Conservation (phyloP, 2,888 invertebrate species). For the Brenthis daphne region DNA sequence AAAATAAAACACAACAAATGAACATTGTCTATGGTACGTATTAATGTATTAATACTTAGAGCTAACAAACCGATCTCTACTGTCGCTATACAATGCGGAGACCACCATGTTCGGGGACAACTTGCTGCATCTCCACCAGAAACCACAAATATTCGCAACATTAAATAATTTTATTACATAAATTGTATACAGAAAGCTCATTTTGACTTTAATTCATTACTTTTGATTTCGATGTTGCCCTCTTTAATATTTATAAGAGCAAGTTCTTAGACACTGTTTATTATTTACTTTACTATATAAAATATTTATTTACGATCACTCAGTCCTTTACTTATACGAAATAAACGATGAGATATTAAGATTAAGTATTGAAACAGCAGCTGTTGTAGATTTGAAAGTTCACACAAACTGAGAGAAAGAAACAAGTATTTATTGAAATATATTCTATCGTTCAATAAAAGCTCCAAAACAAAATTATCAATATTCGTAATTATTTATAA, state of each 20-base stretch:
- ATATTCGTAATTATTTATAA: too few relatives aligned
- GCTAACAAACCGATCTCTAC: constrained; percentile 55
- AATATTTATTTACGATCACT: constrained; percentile 47
- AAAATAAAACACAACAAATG: constrained; percentile 60
- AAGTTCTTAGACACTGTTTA: constrained; percentile 1
- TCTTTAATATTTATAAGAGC: constrained; percentile 3
- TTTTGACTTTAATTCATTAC: constrained; percentile 3
- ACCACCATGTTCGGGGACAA: not conserved
- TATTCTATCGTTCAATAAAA: too few relatives aligned
- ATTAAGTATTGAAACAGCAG: constrained; percentile 24
- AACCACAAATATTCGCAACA: not conserved
- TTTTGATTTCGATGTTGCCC: not conserved
- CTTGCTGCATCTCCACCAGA: not conserved
- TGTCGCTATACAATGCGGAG: constrained; percentile 52
- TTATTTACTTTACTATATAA: constrained; percentile 9
- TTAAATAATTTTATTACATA: not conserved
- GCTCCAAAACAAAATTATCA: too few relatives aligned
- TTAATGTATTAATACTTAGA: constrained; percentile 68
- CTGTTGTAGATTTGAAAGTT: not conserved
- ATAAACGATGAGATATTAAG: constrained; percentile 13
- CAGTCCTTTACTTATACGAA: constrained; percentile 58
- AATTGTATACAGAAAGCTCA: constrained; percentile 23
- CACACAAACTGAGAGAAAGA: too few relatives aligned
- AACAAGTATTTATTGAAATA: too few relatives aligned
- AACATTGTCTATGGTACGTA: constrained; percentile 80